phyloP scores from a whole-genome alignment of 2,113 vertebrate species.

The Triplophysa rosa region DNA sequence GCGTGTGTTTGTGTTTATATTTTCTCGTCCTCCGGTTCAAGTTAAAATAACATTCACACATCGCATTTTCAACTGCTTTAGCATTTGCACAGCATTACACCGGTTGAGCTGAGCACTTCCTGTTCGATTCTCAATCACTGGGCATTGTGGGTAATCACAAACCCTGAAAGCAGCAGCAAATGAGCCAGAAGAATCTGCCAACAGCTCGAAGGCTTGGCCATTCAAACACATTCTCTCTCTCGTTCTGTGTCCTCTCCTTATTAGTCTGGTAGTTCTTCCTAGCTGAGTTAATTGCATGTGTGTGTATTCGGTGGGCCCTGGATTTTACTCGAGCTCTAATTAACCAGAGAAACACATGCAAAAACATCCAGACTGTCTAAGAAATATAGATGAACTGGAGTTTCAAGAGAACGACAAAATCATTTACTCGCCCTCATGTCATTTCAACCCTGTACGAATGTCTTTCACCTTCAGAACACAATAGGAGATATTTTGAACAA shows the following conservation, averaged over 20 bases:
- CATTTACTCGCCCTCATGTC: background rate
- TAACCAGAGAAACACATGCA: background rate
- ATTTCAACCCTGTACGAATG: no score
- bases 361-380: background rate
- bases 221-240: constrained; percentile 1
- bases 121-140: constrained; percentile 10
- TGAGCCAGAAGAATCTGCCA: constrained; percentile 19
- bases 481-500: no score
- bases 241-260: background rate
- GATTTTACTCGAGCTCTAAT: constrained; percentile 13
- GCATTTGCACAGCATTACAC: background rate
- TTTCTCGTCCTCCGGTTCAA: background rate
- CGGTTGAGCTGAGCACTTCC: constrained; percentile 1
- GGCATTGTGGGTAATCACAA: constrained; percentile 29
- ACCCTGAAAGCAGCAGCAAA: background rate
- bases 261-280: constrained; percentile 12
- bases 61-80: background rate
- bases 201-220: constrained; percentile 23
- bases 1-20: background rate
- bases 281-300: constrained; percentile 28
- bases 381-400: background rate
- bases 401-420: background rate
- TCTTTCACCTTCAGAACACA: no score
- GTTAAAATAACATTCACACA: constrained; percentile 5
- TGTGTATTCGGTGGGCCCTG: constrained; percentile 1